Evolutionary conservation across 2,797 vertebrate species (phyloP).

Genomic region (Helicolenus hilgendorfi): DNA sequence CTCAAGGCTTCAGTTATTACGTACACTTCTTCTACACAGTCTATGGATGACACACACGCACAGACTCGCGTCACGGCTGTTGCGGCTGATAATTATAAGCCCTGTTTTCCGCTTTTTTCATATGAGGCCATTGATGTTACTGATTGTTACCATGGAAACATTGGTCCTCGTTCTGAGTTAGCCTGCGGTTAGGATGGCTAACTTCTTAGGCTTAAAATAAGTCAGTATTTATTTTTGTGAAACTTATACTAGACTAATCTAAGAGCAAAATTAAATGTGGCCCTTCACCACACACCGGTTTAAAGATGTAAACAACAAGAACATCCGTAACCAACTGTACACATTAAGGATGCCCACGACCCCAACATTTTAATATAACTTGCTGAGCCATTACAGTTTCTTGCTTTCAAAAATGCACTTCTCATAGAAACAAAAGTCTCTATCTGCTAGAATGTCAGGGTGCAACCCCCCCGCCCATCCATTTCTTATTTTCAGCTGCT

Average conservation of each 20-base stretch:
- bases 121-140: background rate
- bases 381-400: background rate
- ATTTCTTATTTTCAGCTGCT: background rate
- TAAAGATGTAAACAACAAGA: background rate
- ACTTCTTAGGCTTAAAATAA: background rate
- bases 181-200: background rate
- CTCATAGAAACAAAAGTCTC: background rate
- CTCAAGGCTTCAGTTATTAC: too few species aligned
- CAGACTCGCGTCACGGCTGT: background rate
- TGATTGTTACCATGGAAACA: background rate
- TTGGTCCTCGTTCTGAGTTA: background rate
- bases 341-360: background rate
- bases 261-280: fast-evolving
- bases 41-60: too few species aligned
- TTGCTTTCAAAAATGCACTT: background rate
- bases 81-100: background rate
- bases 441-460: background rate
- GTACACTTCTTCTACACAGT: too few species aligned
- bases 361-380: background rate
- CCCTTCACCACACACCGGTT: background rate
- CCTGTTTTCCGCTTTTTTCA: background rate
- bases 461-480: background rate
- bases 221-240: background rate
- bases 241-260: background rate
- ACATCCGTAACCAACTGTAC: background rate